Percentiles rank a stretch among this genome's conserved stretches.
These are phyloP conservation scores for Pterostichus madidus DNA, from an alignment of 2,888 invertebrate species.

Conservation along the genomic window DNA sequence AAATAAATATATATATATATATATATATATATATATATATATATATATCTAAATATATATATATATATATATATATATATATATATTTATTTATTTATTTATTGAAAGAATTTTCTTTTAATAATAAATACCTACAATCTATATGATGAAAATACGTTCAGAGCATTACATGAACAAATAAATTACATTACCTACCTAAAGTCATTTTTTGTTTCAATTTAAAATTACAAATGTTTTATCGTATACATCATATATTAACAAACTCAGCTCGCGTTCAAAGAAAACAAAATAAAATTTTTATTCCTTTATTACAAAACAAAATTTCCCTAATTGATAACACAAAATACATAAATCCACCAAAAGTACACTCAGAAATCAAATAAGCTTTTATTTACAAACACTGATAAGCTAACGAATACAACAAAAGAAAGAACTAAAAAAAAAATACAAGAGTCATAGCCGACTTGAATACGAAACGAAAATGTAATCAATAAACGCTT, in stretches of 20 bases:
- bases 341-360: slow-evolving; percentile 32
- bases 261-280: neutral
- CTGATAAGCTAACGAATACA: slow-evolving; percentile 45
- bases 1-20: too few relatives aligned
- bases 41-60: too few relatives aligned
- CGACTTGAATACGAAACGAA: slow-evolving; percentile 44
- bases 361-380: slow-evolving; percentile 33
- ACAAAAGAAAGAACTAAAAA: slow-evolving; percentile 22
- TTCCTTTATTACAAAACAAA: slow-evolving; percentile 11
- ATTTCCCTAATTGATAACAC: slow-evolving; percentile 41
- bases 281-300: slow-evolving; percentile 13
- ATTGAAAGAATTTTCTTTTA: too few relatives aligned
- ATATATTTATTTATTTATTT: too few relatives aligned
- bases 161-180: too few relatives aligned
- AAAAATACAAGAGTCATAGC: slow-evolving; percentile 38
- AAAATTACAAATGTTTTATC: neutral
- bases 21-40: too few relatives aligned
- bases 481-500: slow-evolving; percentile 48
- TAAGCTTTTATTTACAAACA: slow-evolving; percentile 39
- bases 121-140: too few relatives aligned
- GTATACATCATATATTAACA: slow-evolving; percentile 11
- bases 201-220: too few relatives aligned
- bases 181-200: too few relatives aligned
- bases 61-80: too few relatives aligned
- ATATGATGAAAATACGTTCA: too few relatives aligned